Percentiles rank a stretch among this genome's conserved stretches.
Conservation (phyloP, 2,113 vertebrate species). For the Pholis gunnellus region DNA sequence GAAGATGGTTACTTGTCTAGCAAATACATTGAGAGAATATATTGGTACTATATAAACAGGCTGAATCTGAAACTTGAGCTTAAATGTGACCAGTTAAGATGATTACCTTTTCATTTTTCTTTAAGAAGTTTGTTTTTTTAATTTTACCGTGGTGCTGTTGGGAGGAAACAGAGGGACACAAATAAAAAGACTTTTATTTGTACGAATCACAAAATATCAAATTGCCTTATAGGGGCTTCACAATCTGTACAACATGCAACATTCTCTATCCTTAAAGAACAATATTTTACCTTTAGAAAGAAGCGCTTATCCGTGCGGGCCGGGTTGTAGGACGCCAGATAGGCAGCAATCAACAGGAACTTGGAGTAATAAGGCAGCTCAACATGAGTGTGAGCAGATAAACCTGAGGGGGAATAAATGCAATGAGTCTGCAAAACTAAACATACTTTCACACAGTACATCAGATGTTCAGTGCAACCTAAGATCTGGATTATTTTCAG, state of each 20-base stretch:
- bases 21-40: background rate
- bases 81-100: background rate
- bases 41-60: background rate
- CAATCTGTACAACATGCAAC: background rate
- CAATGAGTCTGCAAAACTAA: background rate
- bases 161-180: slow-evolving; percentile 54
- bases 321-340: slow-evolving; percentile 97
- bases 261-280: background rate
- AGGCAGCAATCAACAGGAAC: slow-evolving; percentile 96
- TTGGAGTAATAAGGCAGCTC: slow-evolving; percentile 99
- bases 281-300: slow-evolving; percentile 94
- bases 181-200: background rate
- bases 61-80: background rate
- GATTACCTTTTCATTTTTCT: slow-evolving; percentile 95
- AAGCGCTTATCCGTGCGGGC: slow-evolving; percentile 96
- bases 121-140: slow-evolving; percentile 92
- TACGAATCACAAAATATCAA: background rate
- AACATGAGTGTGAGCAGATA: slow-evolving; percentile 94
- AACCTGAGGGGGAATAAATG: slow-evolving; percentile 74
- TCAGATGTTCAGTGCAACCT: background rate
- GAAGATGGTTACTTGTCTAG: slow-evolving; percentile 97
- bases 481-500: background rate
- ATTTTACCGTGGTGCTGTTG: slow-evolving; percentile 96
- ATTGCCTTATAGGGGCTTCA: background rate
- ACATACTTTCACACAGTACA: background rate